Base-by-base conservation (phyloP, 2,888 invertebrate species). In the Platynereis dumerilii region DNA sequence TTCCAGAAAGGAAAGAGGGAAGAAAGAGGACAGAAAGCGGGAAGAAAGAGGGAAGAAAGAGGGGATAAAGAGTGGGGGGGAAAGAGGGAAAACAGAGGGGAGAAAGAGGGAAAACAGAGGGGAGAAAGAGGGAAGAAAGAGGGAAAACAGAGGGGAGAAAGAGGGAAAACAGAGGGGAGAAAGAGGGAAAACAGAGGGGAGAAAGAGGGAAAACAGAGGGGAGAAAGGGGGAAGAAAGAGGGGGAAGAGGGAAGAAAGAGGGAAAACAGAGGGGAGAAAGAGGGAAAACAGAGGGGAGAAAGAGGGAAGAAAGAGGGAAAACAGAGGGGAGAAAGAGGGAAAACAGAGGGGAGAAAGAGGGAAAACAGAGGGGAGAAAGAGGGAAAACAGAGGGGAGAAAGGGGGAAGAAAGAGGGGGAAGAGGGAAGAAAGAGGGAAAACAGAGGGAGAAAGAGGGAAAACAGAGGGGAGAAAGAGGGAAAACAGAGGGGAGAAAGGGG, bases 301-400 rank as follows among this genome's bases (percentile, higher is more conserved):
- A 42, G 12, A n/a, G n/a, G 44, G 44, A 42, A 42, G 44, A 42
- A n/a, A 42, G 44, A 42, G 44, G n/a, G 12, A n/a, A 42, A n/a
- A n/a, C 12, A n/a, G 44, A 42, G n/a, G 12, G n/a, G n/a, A n/a
- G n/a, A n/a, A n/a, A 15, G 44, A 42, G 44, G n/a, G n/a, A 42
- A n/a, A 42, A n/a, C n/a, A n/a, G n/a, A n/a, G 44, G 44, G n/a
- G 44, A 42, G 44, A 42, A 42, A 42, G 44, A 42, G 44, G 44
- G 12, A n/a, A 42, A n/a, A 42, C 12, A 42, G 44, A n/a, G 44
- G n/a, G 44, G n/a, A n/a, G n/a, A 12, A 42, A n/a, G n/a, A n/a
- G 44, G 12, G 44, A 42, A n/a, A n/a, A 42, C n/a, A n/a, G n/a
- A n/a, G n/a, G 44, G n/a, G 44, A 12, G 44, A 42, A 42, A 42